Percentiles rank a stretch among this genome's conserved stretches.
These are phyloP conservation scores for Macrostomum lignano DNA, from an alignment of 1,140 invertebrate genomes.

Conservation along the genomic window DNA sequence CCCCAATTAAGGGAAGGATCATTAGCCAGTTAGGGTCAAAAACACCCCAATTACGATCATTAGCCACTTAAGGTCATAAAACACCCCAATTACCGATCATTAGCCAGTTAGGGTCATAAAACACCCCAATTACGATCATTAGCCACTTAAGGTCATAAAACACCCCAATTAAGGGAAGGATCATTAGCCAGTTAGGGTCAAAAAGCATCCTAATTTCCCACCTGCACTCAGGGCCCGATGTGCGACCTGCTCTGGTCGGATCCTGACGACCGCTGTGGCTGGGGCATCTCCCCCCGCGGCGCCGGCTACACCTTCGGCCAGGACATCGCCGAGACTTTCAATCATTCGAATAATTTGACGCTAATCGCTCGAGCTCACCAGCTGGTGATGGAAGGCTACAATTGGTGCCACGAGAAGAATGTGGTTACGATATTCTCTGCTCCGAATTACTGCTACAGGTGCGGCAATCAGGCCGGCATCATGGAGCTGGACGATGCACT, in stretches of 20 bases:
- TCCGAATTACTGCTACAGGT: constrained; percentile 98
- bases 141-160: no score
- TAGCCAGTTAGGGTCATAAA: no score
- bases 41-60: no score
- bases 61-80: no score
- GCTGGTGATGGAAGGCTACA: constrained; percentile 96
- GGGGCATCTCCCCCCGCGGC: constrained; percentile 94
- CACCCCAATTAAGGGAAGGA: no score
- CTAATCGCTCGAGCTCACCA: constrained; percentile 93
- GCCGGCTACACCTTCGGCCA: constrained; percentile 98
- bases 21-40: no score
- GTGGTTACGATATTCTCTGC: constrained; percentile 98
- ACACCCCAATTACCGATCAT: no score
- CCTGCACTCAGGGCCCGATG: constrained; percentile 47
- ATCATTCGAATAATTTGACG: constrained; percentile 90
- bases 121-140: no score
- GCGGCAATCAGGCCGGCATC: constrained; percentile 97
- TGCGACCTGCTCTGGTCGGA: constrained; percentile 64
- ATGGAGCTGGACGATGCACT: constrained; percentile 99
- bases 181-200: no score
- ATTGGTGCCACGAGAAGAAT: constrained; percentile 97
- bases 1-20: no score
- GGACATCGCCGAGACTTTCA: constrained; percentile 98
- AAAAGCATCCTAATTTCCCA: no score
- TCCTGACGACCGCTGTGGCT: constrained; percentile 74